These are phyloP conservation scores for Drosophila greeni DNA, from an alignment of 2,888 invertebrate species.

Conservation along the genomic window DNA sequence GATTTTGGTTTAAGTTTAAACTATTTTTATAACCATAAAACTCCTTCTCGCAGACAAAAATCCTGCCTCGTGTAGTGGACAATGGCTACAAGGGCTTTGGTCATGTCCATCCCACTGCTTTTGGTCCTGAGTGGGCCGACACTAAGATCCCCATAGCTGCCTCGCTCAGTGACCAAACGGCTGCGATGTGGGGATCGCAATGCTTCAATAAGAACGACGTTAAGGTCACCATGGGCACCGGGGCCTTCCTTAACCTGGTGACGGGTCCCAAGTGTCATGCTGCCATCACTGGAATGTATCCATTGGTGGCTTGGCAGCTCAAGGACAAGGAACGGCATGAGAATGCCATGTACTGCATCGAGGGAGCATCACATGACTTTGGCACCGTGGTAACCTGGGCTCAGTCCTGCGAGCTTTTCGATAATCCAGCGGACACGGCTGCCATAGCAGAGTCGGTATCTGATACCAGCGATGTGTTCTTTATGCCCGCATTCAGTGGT, in stretches of 20 bases:
- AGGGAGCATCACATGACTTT: conserved; percentile 93
- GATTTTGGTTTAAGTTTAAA: too few relatives aligned
- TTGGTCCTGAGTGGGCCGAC: conserved; percentile 82
- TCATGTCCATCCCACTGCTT: conserved; percentile 82
- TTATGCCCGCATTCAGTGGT: conserved; percentile 94
- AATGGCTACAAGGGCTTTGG: conserved; percentile 87
- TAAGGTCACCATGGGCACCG: conserved; percentile 94
- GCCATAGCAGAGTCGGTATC: conserved; percentile 84
- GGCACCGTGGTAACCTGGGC: conserved; percentile 94
- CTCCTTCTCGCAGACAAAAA: conserved; percentile 80
- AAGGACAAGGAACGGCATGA: conserved; percentile 63
- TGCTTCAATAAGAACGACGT: conserved; percentile 88
- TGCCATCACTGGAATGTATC: conserved; percentile 91
- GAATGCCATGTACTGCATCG: conserved; percentile 85
- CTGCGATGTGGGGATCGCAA: conserved; percentile 92
- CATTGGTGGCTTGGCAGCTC: conserved; percentile 90
- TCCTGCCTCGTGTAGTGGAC: conserved; percentile 90
- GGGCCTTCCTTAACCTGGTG: conserved; percentile 92
- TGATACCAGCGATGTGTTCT: conserved; percentile 88
- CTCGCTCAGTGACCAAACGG: conserved; percentile 85
- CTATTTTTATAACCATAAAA: too few relatives aligned
- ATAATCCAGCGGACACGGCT: conserved; percentile 83
- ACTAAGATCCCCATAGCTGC: conserved; percentile 84
- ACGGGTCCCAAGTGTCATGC: conserved; percentile 88
- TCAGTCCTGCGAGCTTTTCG: conserved; percentile 84